Percentiles rank a stretch among this genome's conserved stretches.
Conservation (phyloP, 53 echinoderm and acorn worm species). For the Holothuria leucospilota region DNA sequence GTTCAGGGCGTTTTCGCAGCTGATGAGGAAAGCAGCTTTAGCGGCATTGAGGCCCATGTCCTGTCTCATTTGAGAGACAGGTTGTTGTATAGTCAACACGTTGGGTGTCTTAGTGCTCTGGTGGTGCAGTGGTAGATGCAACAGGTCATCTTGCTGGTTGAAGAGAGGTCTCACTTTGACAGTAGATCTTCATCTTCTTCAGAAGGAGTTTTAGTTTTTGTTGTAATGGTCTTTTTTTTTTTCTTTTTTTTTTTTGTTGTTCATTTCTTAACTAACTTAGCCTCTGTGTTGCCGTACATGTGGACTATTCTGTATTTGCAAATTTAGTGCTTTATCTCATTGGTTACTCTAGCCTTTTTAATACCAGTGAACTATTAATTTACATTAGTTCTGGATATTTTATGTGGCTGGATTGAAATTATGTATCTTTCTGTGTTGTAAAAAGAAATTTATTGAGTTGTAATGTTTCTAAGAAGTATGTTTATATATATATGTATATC, state of each 20-base stretch:
- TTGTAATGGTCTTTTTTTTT: background rate
- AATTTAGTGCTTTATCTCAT: constrained; percentile 2
- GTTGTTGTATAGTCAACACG: constrained; percentile 43
- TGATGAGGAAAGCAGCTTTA: constrained; percentile 54
- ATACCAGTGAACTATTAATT: background rate
- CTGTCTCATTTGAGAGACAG: constrained; percentile 17
- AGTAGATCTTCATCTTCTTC: background rate
- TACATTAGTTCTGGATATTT: constrained; percentile 15
- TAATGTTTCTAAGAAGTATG: too few relatives aligned
- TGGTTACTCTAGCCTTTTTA: background rate
- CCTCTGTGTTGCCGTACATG: background rate
- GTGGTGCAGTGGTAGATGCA: background rate
- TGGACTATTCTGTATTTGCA: constrained; percentile 32
- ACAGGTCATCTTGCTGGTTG: constrained; percentile 4
- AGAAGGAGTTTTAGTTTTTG: constrained; percentile 24
- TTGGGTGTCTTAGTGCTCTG: constrained; percentile 38
- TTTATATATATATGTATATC: too few relatives aligned
- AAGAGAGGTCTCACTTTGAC: constrained; percentile 21
- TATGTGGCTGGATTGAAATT: constrained; percentile 16
- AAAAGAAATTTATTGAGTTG: constrained; percentile 3
- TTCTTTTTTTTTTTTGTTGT: constrained; percentile 1
- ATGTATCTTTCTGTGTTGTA: constrained; percentile 17
- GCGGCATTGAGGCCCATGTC: constrained; percentile 41
- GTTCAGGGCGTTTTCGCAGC: constrained; percentile 49
- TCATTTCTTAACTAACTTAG: constrained; percentile 16